Evolutionary conservation across 2,113 vertebrate species (phyloP).

Genomic region (Periophthalmus modestus): DNA sequence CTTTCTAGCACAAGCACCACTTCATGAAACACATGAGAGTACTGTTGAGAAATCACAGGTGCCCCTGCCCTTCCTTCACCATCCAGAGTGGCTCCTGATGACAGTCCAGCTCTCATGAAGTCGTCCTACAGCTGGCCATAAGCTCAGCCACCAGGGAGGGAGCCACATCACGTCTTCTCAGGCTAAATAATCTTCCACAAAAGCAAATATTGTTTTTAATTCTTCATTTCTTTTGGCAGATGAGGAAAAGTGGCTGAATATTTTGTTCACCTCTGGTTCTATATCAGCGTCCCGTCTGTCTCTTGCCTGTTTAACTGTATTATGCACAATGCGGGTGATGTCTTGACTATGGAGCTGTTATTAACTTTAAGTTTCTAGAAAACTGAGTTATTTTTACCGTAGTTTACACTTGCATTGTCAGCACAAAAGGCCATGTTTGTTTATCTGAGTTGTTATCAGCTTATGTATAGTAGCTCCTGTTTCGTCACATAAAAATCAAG

Average conservation of each 20-base stretch:
- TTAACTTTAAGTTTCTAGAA: constrained; percentile 9
- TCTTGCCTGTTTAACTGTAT: constrained; percentile 21
- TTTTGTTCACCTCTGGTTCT: constrained; percentile 10
- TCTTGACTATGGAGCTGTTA: constrained; percentile 21
- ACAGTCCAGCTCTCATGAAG: constrained; percentile 5
- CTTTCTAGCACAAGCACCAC: constrained; percentile 8
- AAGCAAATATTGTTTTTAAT: constrained; percentile 15
- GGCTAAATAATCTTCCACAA: constrained; percentile 9
- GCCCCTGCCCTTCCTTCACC: not conserved
- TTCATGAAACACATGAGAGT: not conserved
- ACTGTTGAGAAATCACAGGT: constrained; percentile 2
- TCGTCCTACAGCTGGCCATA: not conserved
- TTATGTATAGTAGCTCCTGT: constrained; percentile 7
- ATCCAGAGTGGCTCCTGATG: not conserved
- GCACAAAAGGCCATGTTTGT: constrained; percentile 4
- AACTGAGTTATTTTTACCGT: constrained; percentile 22
- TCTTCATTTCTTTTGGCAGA: not conserved
- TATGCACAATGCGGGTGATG: constrained; percentile 31
- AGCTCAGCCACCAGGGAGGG: not conserved
- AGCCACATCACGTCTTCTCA: not conserved
- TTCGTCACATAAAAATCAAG: constrained; percentile 15
- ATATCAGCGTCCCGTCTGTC: not conserved
- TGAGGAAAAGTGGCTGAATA: constrained; percentile 16
- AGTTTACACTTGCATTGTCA: constrained; percentile 44
- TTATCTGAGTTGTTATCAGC: constrained; percentile 26